Conservation (phyloP, 2,797 vertebrate species). For the Cossypha niveicapilla region DNA sequence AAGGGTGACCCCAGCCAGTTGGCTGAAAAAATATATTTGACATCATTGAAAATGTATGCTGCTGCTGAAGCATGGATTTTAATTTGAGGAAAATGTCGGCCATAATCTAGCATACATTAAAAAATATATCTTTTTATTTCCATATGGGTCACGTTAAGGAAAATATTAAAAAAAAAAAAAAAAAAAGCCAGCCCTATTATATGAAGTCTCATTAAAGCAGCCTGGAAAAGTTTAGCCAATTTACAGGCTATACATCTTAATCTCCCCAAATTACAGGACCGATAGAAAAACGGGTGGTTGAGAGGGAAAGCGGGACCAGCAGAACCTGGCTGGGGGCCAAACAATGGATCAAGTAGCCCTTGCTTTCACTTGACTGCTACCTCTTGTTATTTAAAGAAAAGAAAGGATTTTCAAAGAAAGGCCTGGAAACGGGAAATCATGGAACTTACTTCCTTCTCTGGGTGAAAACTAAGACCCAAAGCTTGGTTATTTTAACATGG, state of each 20-base stretch:
- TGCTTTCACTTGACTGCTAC: constrained; percentile 60
- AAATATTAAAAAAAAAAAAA: constrained; percentile 52
- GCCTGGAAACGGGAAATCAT: neutral
- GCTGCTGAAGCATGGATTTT: constrained; percentile 67
- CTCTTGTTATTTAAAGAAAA: constrained; percentile 64
- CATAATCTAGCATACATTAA: constrained; percentile 66
- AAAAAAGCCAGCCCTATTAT: constrained; percentile 69
- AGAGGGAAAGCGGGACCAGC: constrained; percentile 47
- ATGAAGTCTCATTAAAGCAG: constrained; percentile 75
- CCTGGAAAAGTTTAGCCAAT: constrained; percentile 77
- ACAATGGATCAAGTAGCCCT: constrained; percentile 59
- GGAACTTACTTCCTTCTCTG: neutral
- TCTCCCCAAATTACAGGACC: constrained; percentile 66
- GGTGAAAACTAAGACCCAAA: neutral
- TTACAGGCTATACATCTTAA: constrained; percentile 81
- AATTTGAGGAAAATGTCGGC: constrained; percentile 64
- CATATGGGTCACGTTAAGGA: constrained; percentile 78
- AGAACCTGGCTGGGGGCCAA: constrained; percentile 73
- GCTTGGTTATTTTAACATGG: neutral
- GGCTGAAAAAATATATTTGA: constrained; percentile 54
- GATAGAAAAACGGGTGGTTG: constrained; percentile 38
- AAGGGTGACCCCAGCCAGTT: constrained; percentile 39
- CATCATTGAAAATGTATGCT: constrained; percentile 57
- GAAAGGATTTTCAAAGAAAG: constrained; percentile 29
- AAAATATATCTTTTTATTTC: constrained; percentile 72